Percentiles rank a stretch among this genome's conserved stretches.
These are phyloP conservation scores for Tetraneura akinire DNA, from an alignment of 1,140 invertebrate species.

Conservation along the genomic window DNA sequence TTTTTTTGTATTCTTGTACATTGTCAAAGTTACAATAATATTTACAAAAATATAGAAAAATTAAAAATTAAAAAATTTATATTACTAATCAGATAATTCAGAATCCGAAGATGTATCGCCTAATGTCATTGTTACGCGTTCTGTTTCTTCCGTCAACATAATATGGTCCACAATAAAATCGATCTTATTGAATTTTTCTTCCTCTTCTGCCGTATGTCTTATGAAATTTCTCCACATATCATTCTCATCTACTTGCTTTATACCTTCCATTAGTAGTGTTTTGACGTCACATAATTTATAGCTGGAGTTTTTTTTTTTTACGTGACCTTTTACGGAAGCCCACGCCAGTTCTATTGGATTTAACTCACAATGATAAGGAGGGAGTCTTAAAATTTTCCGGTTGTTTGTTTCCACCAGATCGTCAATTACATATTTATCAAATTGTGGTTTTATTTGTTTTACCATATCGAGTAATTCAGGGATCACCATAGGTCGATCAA, in stretches of 20 bases:
- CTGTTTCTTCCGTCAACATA: background rate
- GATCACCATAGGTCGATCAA: background rate
- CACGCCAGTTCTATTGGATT: slow-evolving; percentile 55
- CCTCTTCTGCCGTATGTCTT: background rate
- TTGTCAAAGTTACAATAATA: background rate
- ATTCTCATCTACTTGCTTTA: background rate
- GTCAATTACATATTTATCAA: slow-evolving; percentile 54
- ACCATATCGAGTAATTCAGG: background rate
- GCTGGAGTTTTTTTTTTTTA: background rate
- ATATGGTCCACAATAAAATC: background rate
- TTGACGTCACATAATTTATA: background rate
- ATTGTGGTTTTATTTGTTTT: background rate
- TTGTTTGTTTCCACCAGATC: slow-evolving; percentile 51
- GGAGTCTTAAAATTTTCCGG: slow-evolving; percentile 54
- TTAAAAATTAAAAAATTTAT: no score
- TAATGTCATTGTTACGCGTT: no score
- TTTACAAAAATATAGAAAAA: background rate
- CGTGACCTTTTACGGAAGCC: slow-evolving; percentile 54
- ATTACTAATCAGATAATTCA: no score
- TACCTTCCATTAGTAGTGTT: background rate
- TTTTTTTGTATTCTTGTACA: background rate
- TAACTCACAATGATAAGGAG: slow-evolving; percentile 56
- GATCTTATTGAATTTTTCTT: background rate
- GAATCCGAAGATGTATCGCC: no score
- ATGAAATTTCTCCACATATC: background rate